Conservation (phyloP, 2,797 vertebrate genomes). For the Urophycis tenuis region DNA sequence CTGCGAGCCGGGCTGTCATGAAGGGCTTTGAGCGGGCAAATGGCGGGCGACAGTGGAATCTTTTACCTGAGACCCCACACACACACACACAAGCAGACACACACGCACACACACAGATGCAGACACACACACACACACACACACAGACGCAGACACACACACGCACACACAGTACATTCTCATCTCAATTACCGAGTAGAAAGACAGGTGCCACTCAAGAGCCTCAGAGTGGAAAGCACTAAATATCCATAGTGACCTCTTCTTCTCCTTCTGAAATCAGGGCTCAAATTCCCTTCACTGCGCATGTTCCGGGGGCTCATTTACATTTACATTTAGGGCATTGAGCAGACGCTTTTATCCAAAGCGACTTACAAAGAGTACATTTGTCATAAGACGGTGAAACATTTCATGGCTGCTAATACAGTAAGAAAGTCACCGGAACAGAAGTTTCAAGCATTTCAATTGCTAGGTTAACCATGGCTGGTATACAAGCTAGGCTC, state of each 20-base stretch:
- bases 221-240: not conserved
- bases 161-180: not conserved
- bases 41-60: constrained; percentile 36
- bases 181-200: not conserved
- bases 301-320: not conserved
- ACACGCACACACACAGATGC: constrained; percentile 3
- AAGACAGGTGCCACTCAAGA: too few relatives aligned
- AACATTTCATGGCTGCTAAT: too few relatives aligned
- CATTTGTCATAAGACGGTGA: too few relatives aligned
- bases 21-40: constrained; percentile 23
- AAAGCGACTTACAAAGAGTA: too few relatives aligned
- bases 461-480: too few relatives aligned
- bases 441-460: too few relatives aligned
- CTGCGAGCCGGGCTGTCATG: too few relatives aligned
- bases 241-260: not conserved
- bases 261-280: not conserved
- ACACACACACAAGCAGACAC: constrained; percentile 1
- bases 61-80: constrained; percentile 38
- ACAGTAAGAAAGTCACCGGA: too few relatives aligned
- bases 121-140: constrained; percentile 1
- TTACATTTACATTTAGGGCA: too few relatives aligned
- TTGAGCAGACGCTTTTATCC: too few relatives aligned
- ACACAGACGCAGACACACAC: constrained; percentile 12
- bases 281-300: not conserved
- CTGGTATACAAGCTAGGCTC: too few relatives aligned